Percentiles rank a stretch among this genome's conserved stretches.
These are phyloP conservation scores for Toxostoma redivivum DNA, from an alignment of 2,113 vertebrate genomes.

Conservation along the genomic window DNA sequence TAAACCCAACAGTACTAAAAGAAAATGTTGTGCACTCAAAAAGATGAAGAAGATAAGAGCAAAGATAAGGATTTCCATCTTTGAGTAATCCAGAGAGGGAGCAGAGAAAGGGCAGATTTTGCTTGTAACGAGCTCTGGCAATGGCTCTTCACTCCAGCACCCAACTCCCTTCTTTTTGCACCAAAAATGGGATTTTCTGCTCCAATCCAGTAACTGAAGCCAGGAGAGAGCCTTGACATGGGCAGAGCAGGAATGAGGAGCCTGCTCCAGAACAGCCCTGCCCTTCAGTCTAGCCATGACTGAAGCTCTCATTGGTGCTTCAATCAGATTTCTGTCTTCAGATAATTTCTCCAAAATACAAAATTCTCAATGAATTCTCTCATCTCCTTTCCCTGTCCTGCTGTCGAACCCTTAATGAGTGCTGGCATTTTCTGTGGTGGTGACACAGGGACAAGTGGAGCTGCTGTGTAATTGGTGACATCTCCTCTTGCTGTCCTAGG, in stretches of 20 bases:
- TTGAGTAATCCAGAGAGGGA: background rate
- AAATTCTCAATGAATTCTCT: background rate
- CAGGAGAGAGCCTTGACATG: fast-evolving
- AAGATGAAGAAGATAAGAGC: background rate
- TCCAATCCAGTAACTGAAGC: too few species aligned
- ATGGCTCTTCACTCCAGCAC: background rate
- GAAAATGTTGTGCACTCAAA: background rate
- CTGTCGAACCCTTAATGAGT: background rate
- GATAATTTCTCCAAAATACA: background rate
- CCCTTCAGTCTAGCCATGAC: background rate
- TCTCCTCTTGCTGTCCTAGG: constrained; percentile 64
- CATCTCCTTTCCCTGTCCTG: background rate
- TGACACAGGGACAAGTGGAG: background rate
- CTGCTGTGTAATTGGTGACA: background rate
- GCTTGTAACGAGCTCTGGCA: background rate
- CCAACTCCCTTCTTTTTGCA: background rate
- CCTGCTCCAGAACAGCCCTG: background rate
- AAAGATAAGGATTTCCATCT: background rate
- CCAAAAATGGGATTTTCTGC: background rate
- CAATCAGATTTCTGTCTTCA: background rate
- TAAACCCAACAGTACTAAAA: background rate
- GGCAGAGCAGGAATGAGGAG: background rate
- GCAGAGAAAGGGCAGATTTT: background rate
- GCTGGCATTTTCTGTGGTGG: background rate
- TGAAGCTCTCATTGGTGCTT: background rate